phyloP scores from a whole-genome alignment of 1,140 invertebrate species.

The Drosophila paulistorum region DNA sequence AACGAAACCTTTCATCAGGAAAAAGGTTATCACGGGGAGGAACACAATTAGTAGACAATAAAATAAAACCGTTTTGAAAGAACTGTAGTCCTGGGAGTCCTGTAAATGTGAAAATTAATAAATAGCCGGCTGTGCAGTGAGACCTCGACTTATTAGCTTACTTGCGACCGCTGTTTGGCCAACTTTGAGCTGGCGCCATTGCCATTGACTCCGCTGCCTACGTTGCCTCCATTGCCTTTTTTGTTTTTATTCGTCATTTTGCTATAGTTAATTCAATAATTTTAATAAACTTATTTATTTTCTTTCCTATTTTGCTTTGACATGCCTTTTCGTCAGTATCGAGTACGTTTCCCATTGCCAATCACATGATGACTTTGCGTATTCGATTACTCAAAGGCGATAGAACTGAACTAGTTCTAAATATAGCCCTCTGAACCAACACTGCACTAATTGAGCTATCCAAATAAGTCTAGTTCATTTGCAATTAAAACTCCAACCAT shows the following conservation, averaged over 20 bases:
- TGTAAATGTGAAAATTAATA: constrained; percentile 30
- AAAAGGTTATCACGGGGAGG: constrained; percentile 86
- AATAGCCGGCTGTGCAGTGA: constrained; percentile 38
- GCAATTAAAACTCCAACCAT: not conserved
- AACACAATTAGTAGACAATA: constrained; percentile 87
- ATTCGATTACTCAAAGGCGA: constrained; percentile 19
- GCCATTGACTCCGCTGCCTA: constrained; percentile 28
- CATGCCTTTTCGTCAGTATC: constrained; percentile 39
- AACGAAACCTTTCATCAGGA: constrained; percentile 85
- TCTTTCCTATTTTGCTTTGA: constrained; percentile 41
- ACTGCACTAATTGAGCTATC: not conserved
- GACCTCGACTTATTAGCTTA: constrained; percentile 27
- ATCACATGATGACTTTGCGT: constrained; percentile 63
- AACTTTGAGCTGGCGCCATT: constrained; percentile 26
- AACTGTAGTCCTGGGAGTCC: constrained; percentile 84
- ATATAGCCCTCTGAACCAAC: not conserved
- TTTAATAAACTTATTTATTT: constrained; percentile 38
- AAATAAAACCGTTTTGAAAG: constrained; percentile 86
- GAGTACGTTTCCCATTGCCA: constrained; percentile 50
- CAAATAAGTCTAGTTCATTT: not conserved
- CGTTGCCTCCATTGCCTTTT: constrained; percentile 30
- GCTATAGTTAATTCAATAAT: constrained; percentile 30
- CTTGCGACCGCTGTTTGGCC: constrained; percentile 58
- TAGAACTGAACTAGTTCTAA: not conserved
- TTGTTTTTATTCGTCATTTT: constrained; percentile 63